phyloP scores from a whole-genome alignment of 2,113 vertebrate genomes.

The Helogale parvula region DNA sequence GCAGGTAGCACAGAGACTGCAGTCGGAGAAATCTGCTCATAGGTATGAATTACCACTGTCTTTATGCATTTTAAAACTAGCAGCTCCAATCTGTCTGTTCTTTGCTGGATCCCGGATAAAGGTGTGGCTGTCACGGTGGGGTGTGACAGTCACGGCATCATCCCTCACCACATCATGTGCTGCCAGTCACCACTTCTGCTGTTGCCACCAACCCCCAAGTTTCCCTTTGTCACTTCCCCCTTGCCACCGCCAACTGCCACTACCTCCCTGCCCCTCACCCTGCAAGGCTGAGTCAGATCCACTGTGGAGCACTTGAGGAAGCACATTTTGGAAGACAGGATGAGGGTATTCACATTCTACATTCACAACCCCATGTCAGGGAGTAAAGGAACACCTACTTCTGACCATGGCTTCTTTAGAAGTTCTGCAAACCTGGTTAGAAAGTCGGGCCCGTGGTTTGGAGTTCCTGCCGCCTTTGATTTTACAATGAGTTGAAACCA shows the following conservation, averaged over 20 bases:
- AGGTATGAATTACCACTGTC: background rate
- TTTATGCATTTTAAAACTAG: background rate
- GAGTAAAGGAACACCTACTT: background rate
- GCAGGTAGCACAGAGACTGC: background rate
- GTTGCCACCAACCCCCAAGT: background rate
- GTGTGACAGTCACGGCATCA: slow-evolving; percentile 23
- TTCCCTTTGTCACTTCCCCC: slow-evolving; percentile 74
- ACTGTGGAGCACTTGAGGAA: background rate
- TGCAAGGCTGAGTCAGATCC: slow-evolving; percentile 34
- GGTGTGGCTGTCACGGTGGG: background rate
- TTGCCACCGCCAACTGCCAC: slow-evolving; percentile 41
- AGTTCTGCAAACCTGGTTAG: slow-evolving; percentile 34
- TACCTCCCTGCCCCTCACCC: background rate
- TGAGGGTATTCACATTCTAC: background rate
- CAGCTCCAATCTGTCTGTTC: background rate
- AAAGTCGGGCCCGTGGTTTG: background rate
- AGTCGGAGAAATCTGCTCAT: background rate
- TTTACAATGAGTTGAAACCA: slow-evolving; percentile 63
- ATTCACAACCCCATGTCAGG: background rate
- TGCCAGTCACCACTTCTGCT: slow-evolving; percentile 58
- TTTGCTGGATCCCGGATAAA: slow-evolving; percentile 16
- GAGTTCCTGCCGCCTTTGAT: slow-evolving; percentile 70
- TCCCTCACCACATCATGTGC: slow-evolving; percentile 35
- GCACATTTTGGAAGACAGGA: background rate
- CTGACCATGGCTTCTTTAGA: background rate